phyloP scores from a whole-genome alignment of 2,113 vertebrate genomes.

The Cyanoramphus novaezelandiae region DNA sequence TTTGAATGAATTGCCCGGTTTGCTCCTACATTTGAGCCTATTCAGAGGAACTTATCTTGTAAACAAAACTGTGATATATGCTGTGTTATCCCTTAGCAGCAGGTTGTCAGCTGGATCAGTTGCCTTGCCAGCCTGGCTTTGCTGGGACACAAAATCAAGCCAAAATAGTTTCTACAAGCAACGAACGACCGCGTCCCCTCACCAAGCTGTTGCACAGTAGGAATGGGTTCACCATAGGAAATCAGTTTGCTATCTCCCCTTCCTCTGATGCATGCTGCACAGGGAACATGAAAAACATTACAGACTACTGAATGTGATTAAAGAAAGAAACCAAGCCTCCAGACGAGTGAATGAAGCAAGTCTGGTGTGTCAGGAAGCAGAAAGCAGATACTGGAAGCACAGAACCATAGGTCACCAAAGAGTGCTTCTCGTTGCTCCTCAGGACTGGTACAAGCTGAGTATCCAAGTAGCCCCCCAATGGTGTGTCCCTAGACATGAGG shows the following conservation, averaged over 20 bases:
- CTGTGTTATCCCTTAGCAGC: background rate
- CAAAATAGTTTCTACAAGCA: background rate
- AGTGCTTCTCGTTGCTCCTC: background rate
- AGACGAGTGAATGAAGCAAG: background rate
- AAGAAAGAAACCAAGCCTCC: background rate
- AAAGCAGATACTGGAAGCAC: background rate
- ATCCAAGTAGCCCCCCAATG: background rate
- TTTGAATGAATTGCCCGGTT: background rate
- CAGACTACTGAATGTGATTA: background rate
- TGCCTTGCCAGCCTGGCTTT: background rate
- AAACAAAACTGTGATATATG: background rate
- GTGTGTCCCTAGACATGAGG: background rate
- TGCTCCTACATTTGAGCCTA: background rate
- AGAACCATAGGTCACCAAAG: background rate
- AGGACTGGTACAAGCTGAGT: background rate
- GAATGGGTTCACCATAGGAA: background rate
- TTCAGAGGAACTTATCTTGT: background rate
- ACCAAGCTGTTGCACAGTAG: background rate
- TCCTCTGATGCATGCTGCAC: background rate
- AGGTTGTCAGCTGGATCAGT: background rate
- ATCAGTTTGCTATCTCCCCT: background rate
- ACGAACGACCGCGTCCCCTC: fast-evolving
- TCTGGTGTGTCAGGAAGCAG: background rate
- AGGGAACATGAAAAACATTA: background rate
- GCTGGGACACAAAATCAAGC: background rate